phyloP scores from a whole-genome alignment of 1,140 invertebrate genomes.

The Caerostris darwini region DNA sequence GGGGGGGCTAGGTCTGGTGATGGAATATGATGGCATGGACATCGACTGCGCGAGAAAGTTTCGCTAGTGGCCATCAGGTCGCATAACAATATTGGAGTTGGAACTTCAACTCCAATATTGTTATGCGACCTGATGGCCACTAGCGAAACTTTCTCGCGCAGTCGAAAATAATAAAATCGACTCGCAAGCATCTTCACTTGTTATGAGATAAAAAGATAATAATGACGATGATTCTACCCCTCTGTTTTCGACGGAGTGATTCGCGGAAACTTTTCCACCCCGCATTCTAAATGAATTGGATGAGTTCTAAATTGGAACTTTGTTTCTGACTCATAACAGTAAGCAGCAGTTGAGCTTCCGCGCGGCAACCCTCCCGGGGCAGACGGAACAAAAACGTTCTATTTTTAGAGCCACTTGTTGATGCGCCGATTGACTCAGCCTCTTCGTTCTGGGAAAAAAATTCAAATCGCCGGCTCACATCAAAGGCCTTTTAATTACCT shows the following conservation, averaged over 20 bases:
- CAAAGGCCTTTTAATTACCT: constrained; percentile 3
- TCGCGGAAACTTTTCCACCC: not conserved
- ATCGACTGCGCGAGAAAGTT: no score
- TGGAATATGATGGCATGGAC: no score
- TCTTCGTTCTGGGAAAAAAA: constrained; percentile 13
- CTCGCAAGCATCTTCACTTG: no score
- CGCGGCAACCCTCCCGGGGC: not conserved
- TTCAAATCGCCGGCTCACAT: not conserved
- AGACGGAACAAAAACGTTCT: constrained; percentile 15
- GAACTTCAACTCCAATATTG: no score
- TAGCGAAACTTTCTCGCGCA: no score
- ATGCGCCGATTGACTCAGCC: constrained; percentile 2
- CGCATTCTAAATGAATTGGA: not conserved
- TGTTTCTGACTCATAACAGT: constrained; percentile 5
- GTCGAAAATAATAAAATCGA: no score
- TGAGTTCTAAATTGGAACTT: not conserved
- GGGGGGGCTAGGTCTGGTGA: no score
- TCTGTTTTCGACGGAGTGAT: not conserved
- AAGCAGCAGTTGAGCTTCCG: not conserved
- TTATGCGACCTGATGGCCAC: no score
- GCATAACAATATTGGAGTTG: no score
- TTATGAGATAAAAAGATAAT: no score
- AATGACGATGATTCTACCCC: no score
- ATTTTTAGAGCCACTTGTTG: constrained; percentile 50
- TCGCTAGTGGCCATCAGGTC: no score